Base-by-base conservation (phyloP, 2,888 invertebrate species). In the Scelioninae gen. 2 region DNA sequence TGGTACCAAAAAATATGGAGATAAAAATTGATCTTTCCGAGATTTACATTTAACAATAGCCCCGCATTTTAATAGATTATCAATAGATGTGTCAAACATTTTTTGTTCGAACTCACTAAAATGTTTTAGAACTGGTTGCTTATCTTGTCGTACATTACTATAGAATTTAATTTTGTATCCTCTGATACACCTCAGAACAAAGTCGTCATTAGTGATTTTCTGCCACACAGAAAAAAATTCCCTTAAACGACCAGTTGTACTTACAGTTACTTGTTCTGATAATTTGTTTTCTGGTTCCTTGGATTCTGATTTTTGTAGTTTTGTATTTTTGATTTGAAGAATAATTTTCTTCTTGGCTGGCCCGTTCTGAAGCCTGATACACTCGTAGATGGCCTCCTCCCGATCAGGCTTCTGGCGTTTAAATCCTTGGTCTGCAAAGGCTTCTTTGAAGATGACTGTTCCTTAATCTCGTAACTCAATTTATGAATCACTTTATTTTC, bases 21-120 rank as follows among this genome's bases (percentile, higher is more conserved):
- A 77, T 2, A 77, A 45, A 57, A 76, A 76, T 22, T 75, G 73
- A 15, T 18, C 69, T n/a, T n/a, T n/a, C n/a, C n/a, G n/a, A n/a
- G n/a, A n/a, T n/a, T n/a, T n/a, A n/a, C n/a, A n/a, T 4, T 48
- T 31, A 31, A 31, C 31, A 4, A 48, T 28, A 10, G 31, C 31
- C 1, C 50, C 35, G 3, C 35, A 35, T 18, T 52, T 18, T 18
- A 52, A 18, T n/a, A 52, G 35, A 4, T 52, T 35, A 7, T 18
- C n/a, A 28, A 52, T 18, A 16, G n/a, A n/a, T n/a, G 35, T 35
- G 6, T 11, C 9, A 11, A 11, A 13, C 13, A 10, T 3, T n/a
- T n/a, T n/a, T n/a, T n/a, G n/a, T n/a, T n/a, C n/a, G n/a, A n/a
- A n/a, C n/a, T n/a, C n/a, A n/a, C n/a, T n/a, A n/a, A n/a, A n/a